These are phyloP conservation scores for Sebastes diploproa DNA, from an alignment of 2,797 vertebrate genomes.

Conservation along the genomic window DNA sequence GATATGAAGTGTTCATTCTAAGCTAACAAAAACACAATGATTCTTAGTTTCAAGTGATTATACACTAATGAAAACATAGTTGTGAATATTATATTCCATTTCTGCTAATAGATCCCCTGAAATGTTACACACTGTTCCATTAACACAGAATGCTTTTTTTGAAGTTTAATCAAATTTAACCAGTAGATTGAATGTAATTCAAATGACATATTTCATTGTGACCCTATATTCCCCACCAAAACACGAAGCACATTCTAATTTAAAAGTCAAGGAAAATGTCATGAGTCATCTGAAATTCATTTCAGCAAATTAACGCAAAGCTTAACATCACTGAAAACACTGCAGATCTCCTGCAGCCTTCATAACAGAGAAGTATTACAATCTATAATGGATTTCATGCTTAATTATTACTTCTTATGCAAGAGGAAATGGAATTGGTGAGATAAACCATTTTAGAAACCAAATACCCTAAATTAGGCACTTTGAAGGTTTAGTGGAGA, in stretches of 20 bases:
- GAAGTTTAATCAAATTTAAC: neutral
- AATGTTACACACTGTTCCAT: neutral
- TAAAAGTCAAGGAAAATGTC: constrained; percentile 1
- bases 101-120: neutral
- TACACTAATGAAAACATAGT: neutral
- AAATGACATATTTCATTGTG: neutral
- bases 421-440: constrained; percentile 16
- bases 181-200: neutral
- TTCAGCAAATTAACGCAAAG: constrained; percentile 18
- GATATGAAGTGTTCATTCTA: neutral
- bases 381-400: constrained; percentile 36
- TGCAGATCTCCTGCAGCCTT: constrained; percentile 4
- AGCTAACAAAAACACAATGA: neutral
- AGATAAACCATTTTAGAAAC: constrained; percentile 19
- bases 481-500: constrained; percentile 2
- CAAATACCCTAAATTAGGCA: constrained; percentile 1
- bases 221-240: neutral
- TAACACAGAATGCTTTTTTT: neutral
- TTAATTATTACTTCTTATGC: constrained; percentile 10
- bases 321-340: constrained; percentile 9
- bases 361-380: neutral
- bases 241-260: neutral
- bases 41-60: neutral
- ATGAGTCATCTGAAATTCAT: constrained; percentile 5
- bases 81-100: neutral